These are phyloP conservation scores for Bubalus kerabau DNA, from an alignment of 2,113 vertebrate genomes.

Conservation along the genomic window DNA sequence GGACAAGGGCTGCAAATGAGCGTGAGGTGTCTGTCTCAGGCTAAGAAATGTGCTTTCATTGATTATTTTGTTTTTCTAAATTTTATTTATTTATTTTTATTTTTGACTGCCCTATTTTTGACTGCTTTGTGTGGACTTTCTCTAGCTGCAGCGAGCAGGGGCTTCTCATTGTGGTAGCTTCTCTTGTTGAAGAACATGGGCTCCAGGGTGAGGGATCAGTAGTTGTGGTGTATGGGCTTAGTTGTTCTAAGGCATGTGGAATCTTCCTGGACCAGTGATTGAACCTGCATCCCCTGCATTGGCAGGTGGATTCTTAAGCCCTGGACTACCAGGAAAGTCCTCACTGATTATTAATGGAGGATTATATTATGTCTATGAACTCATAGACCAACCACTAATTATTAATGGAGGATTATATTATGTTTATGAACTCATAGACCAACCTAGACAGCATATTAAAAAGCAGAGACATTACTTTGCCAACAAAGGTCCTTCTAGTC, in stretches of 20 bases:
- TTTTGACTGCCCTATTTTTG: not conserved
- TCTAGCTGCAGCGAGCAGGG: not conserved
- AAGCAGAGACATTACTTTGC: not conserved
- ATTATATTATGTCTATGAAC: not conserved
- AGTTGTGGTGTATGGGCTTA: not conserved
- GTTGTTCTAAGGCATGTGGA: not conserved
- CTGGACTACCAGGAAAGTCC: not conserved
- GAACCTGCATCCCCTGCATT: not conserved
- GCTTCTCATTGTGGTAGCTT: not conserved
- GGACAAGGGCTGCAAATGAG: not conserved
- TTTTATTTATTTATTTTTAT: not conserved
- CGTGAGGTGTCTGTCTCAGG: not conserved
- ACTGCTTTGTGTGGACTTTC: not conserved
- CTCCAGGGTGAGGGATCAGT: not conserved
- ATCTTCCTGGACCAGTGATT: not conserved
- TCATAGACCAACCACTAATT: not conserved
- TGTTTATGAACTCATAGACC: not conserved
- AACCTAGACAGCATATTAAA: not conserved
- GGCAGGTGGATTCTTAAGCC: not conserved
- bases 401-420: not conserved
- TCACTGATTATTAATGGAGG: not conserved
- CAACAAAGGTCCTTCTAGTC: not conserved
- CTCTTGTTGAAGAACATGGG: not conserved
- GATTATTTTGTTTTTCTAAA: not conserved
- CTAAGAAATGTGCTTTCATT: not conserved